Base-by-base conservation (phyloP, 2,113 vertebrate genomes). In the Motacilla tschutschensis region DNA sequence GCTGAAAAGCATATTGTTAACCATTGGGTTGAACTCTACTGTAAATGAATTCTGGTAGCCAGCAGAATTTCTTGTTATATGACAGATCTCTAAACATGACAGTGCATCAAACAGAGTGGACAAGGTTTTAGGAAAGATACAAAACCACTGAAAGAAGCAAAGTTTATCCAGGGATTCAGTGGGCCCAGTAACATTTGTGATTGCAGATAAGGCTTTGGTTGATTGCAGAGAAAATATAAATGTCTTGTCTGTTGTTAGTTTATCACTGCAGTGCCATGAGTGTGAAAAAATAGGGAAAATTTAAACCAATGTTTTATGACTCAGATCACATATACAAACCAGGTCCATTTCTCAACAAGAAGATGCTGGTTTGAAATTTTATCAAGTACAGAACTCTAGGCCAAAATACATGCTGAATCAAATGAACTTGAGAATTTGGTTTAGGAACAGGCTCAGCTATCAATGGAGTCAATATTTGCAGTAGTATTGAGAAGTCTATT, bases 241-340 rank as follows among this genome's bases (percentile, higher is more conserved):
- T 50, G 1, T 48, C 8, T 46, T 41, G 3, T 57, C 28, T 82
- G 3, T 14, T 59, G 9, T 44, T 22, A 47, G 31, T 60, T 63
- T 85, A 36, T 40, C 35, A 31, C 21, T 64, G 58, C 18, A 60
- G 25, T 29, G 66, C 33, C 35, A 26, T 11, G 26, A 86, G 6
- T 18, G 20, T 70, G 43, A 76, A 85, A 89, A 89, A 70, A 62
- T 1, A 40, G 8, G 10, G 58, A 66, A n/a, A 38, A 50, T 12
- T 48, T 46, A 50, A 50, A 62, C 9, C 7, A 29, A 8, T 21
- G 3, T 48, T 25, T 48, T 5, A 0, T 73, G 14, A n/a, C 16
- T 69, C 12, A 64, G 28, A 46, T 46, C 10, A 17, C 0, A 0
- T 44, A 10, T 3, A 47, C 8, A 46, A 59, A n/a, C 5, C 20